Base-by-base conservation (phyloP, 2,888 invertebrate genomes). In the Acronicta alni region DNA sequence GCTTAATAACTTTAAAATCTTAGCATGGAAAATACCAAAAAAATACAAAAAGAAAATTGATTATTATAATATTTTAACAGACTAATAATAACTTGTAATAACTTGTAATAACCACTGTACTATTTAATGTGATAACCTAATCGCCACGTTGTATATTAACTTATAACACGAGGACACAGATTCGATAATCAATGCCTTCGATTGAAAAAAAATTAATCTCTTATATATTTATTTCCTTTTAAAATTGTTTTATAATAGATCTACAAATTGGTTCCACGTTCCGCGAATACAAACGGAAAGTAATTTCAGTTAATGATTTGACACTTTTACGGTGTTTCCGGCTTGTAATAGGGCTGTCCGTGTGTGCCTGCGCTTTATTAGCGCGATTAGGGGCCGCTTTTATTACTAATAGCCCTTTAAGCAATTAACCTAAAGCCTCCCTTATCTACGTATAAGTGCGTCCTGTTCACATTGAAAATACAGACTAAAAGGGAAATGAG, bases 271-370 rank as follows among this genome's bases (percentile, higher is more conserved):
- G 47, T 68, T 68, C 66, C 60, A 67, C 55, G 58, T 69, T 69
- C 60, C 65, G 62, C 60, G 67, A 79, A 70, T 79, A 77, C 77
- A 73, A 81, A 79, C 75, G 78, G 75, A 79, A 87, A 83, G 85
- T 85, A 89, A 90, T 90, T 90, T 85, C 74, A 83, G 78, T 84
- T 86, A 89, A 88, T 89, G 87, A 89, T 88, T 91, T 86, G 86
- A 87, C 88, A 88, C 81, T 88, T 89, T 89, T 85, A 86, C 82
- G 81, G 77, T 83, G 69, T 85, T 84, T 81, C 82, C 82, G 80
- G 77, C 69, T 73, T 75, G 84, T 84, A 82, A 83, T 75, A 72
- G 72, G 64, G 69, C 63, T 63, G 68, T 63, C 74, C 78, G 75
- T 80, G 83, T 85, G 82, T 85, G 80, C 76, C 81, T 76, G 77